These are phyloP conservation scores for Microplitis demolitor DNA, from an alignment of 1,140 invertebrate species.

Conservation along the genomic window DNA sequence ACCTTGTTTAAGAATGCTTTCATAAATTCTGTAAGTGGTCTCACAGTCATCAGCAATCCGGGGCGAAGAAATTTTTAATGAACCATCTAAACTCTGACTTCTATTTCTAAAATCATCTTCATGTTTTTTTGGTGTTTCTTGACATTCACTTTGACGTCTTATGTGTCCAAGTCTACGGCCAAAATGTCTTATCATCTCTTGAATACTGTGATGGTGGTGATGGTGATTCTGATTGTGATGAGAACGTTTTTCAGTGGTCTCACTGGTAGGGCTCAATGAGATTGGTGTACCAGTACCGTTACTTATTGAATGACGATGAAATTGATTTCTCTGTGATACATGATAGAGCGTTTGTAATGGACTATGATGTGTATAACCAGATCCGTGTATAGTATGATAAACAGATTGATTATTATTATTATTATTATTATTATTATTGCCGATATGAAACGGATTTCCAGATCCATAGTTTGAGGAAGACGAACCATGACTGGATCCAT, in stretches of 20 bases:
- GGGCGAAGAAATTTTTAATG: slow-evolving; percentile 56
- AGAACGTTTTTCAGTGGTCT: slow-evolving; percentile 44
- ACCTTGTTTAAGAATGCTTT: slow-evolving; percentile 82
- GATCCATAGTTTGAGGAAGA: slow-evolving; percentile 45
- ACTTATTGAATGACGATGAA: slow-evolving; percentile 21
- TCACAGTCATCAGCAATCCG: slow-evolving; percentile 70
- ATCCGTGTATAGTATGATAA: slow-evolving; percentile 50
- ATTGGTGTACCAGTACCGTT: slow-evolving; percentile 39
- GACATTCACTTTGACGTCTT: slow-evolving; percentile 57
- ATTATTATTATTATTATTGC: slow-evolving; percentile 33
- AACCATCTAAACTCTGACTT: slow-evolving; percentile 77
- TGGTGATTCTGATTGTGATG: slow-evolving; percentile 36
- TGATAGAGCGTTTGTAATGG: slow-evolving; percentile 34
- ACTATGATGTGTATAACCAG: slow-evolving; percentile 32
- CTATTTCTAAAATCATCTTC: slow-evolving; percentile 73
- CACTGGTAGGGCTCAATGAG: slow-evolving; percentile 43
- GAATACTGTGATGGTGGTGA: slow-evolving; percentile 63
- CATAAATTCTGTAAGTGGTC: slow-evolving; percentile 80
- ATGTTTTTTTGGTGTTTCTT: slow-evolving; percentile 58
- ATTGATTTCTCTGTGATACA: slow-evolving; percentile 30
- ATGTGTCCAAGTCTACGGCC: slow-evolving; percentile 64
- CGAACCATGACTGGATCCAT: slow-evolving; percentile 45
- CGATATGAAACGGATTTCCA: slow-evolving; percentile 24
- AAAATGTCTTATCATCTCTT: slow-evolving; percentile 74
- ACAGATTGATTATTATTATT: slow-evolving; percentile 44